Percentiles rank a stretch among this genome's conserved stretches.
phyloP scores from a whole-genome alignment of 1,140 invertebrate genomes.

The Drosophila athabasca region DNA sequence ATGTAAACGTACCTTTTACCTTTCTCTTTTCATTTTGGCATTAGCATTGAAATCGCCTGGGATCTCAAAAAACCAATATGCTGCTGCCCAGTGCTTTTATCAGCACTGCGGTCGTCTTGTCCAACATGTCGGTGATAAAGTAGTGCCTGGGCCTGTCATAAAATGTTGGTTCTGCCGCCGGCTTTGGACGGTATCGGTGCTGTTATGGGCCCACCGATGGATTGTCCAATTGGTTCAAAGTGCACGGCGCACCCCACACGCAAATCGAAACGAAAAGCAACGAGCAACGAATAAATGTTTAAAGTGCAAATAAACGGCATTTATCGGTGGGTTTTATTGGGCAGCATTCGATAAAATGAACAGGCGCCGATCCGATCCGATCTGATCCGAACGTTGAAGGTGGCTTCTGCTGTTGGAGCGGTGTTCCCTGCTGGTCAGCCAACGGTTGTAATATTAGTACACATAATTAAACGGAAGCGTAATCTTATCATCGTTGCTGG shows the following conservation, averaged over 20 bases:
- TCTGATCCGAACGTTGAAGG: slow-evolving; percentile 14
- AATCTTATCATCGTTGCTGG: slow-evolving; percentile 35
- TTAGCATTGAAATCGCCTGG: no score
- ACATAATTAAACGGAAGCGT: slow-evolving; percentile 35
- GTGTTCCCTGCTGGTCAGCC: slow-evolving; percentile 1
- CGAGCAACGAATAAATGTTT: slow-evolving; percentile 39
- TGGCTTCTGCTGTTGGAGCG: neutral
- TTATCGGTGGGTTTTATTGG: slow-evolving; percentile 52
- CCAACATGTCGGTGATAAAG: no score
- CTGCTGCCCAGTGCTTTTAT: no score
- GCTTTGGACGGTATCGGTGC: no score
- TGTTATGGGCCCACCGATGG: neutral
- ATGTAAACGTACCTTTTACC: no score
- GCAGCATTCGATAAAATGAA: slow-evolving; percentile 53
- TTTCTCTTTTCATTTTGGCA: no score
- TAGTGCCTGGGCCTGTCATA: no score
- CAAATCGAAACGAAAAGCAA: neutral
- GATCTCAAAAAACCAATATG: no score
- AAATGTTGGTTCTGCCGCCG: no score
- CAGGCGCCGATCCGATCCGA: neutral
- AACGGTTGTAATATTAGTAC: slow-evolving; percentile 41
- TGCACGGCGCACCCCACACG: slow-evolving; percentile 26
- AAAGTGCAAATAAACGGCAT: slow-evolving; percentile 52
- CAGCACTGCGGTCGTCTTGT: no score
- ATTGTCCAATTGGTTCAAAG: slow-evolving; percentile 59